A percentile compares a stretch with the other conserved stretches of the same genome.
phyloP scores from a whole-genome alignment of 2,888 invertebrate genomes.

The Limnephilus marmoratus region DNA sequence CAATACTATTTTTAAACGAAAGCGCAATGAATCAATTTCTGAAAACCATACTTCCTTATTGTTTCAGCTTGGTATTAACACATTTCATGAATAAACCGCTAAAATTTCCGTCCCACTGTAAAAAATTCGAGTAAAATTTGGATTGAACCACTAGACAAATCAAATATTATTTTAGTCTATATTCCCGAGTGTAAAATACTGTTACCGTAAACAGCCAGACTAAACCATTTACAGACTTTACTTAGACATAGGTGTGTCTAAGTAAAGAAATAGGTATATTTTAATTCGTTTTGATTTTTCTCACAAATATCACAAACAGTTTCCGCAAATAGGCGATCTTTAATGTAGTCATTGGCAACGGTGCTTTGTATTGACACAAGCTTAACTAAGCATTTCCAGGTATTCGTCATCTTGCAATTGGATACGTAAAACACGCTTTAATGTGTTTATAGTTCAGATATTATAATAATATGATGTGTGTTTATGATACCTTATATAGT shows the following conservation, averaged over 20 bases:
- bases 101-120: not conserved
- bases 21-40: not conserved
- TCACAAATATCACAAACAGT: not conserved
- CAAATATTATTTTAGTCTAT: not conserved
- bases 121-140: not conserved
- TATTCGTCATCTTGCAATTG: not conserved
- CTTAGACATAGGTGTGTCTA: not conserved
- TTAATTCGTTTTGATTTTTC: not conserved
- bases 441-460: not conserved
- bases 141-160: not conserved
- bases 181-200: not conserved
- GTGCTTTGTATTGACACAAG: not conserved
- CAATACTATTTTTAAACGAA: not conserved
- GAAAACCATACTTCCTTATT: slow-evolving; percentile 58
- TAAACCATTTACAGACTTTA: not conserved
- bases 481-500: not conserved
- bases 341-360: not conserved
- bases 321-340: not conserved
- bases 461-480: not conserved
- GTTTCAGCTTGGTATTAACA: slow-evolving; percentile 64
- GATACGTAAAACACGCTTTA: not conserved
- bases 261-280: not conserved
- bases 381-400: not conserved
- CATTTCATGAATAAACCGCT: no score
- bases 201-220: not conserved